Base-by-base conservation (phyloP, 1,140 invertebrate genomes). In the Pogonomyrmex californicus region DNA sequence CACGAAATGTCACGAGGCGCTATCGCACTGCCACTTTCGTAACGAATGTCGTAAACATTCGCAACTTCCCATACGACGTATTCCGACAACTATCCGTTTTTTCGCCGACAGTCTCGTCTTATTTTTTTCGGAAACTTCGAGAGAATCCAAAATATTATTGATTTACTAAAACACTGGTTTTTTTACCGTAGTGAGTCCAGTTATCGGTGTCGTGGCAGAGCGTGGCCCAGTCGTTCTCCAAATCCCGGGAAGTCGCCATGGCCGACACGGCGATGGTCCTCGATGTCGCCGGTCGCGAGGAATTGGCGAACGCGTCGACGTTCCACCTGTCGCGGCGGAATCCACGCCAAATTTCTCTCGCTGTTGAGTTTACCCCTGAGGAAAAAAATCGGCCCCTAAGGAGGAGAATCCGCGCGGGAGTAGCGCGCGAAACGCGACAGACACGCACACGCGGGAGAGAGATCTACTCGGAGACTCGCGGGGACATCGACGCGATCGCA, bases 141-240 rank as follows among this genome's bases (percentile, higher is more conserved):
- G 12, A 76, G 6, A 36, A 7, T 44, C 17, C 41, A 6, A 36
- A 4, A 17, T 73, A 49, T 2, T 33, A 14, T 9, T 41, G 17
- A 38, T n/a, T 77, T 36, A 23, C 44, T 23, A 17, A 41, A 33
- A 47, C 1, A 60, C 17, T 12, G 9, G 1, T 58, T 33, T 41
- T 14, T 54, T 83, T 33, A 83, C 79, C 79, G 41, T n/a, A 47
- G 1, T 17, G 30, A 6, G 79, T 83, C 79, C 79, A 83, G 36
- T 6, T 44, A 41, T 83, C 33, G 10, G 41, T 58, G 33, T 83
- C 56, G 12, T 47, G n/a, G 68, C 68, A 38, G 30, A 83, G 68
- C 30, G 44, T 51, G 56, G 33, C 62, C 79, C 79, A 83, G 44
- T 83, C 79, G 30, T 73, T 9, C 68, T 75, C 68, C 54, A 83